Evolutionary conservation across 1,140 invertebrate species (phyloP), one percentile per base, ranked within the genome.

Genomic region (Zaprionus ornatus): DNA sequence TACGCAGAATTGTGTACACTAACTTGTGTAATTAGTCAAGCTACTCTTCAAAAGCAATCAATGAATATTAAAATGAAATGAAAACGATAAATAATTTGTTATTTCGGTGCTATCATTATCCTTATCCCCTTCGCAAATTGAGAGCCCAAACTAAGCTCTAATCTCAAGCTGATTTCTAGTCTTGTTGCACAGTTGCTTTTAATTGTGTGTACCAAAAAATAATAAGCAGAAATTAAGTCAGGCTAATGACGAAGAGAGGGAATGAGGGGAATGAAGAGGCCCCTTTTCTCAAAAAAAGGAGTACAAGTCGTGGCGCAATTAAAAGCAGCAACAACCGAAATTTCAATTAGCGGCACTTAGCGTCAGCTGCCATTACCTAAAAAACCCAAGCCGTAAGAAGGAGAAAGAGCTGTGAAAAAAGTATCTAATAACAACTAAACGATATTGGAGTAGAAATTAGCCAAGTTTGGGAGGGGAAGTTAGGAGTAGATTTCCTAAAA

Each of bases 321-420:
- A 90, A 77, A 88, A 74, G 55, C 70, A 68, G 70, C 70, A 78
- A 79, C 71, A 75, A 85, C 62, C 79, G 76, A 90, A 90, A 80
- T 90, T 90, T 90, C 85, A 90, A 90, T 90, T 90, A 90, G 85
- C 79, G 79, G 72, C 86, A 90, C 85, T 90, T 90, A 90, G 79
- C 73, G 78, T 56, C 85, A 90, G 81, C 85, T 90, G 85, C 70
- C 81, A 88, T 76, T 85, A 74, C 68, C 50, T 56, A 75, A 63
- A 60, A 62, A 77, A 74, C n/a, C 19, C 40, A 66, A 61, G 19
- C 19, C 40, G 17, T 40, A 35, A 21, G 4, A 21, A 32, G n/a
- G 23, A 12, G 27, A 32, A 13, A 32, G 48, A 35, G n/a, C n/a
- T 54, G 3, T 15, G 27, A 40, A 59, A 57, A 56, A 63, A 73